Evolutionary conservation across 2,888 invertebrate genomes (phyloP), one percentile per base, ranked within the genome.

Genomic region (Brenthis ino): DNA sequence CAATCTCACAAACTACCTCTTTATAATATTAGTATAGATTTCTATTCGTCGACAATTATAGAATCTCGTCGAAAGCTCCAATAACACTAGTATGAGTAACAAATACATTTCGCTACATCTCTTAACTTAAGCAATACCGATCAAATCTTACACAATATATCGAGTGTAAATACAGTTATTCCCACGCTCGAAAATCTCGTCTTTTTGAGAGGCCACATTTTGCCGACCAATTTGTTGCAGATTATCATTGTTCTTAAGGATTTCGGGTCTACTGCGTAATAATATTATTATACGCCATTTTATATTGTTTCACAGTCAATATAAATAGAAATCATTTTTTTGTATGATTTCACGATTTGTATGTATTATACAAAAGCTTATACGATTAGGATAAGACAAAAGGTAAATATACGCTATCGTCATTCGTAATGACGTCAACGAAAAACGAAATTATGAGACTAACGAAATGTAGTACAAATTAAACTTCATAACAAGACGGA

Each of bases 81-180:
- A 16, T 53, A 2, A 16, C 16, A 0, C 28, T 28, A 0, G 28
- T 28, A 16, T 3, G 0, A n/a, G 12, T 4, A 5, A 2, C 51
- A 53, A 6, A 16, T 16, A 16, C 12, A 63, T 13, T 33, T 16
- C 63, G 63, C 53, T 37, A 53, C 6, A 43, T 53, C 8, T 24
- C 14, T 12, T 54, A 54, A 53, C 53, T 63, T 63, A 54, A 16
- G 51, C 11, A 43, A 14, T 3, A 63, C 79, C 82, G 79, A 77
- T 81, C 85, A 86, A 85, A 81, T 85, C 86, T 85, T 86, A 83
- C 66, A 84, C 82, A 84, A 81, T 80, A 82, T 79, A 82, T 79
- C 82, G 84, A 87, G 85, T 86, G 86, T 85, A 67, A 81, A 81
- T 81, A 78, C 88, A 85, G 88, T 88, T 88, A 89, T 89, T 89